These are phyloP conservation scores for Pseudolaguvia tuberculata DNA, from an alignment of 2,113 vertebrate genomes.

Conservation along the genomic window DNA sequence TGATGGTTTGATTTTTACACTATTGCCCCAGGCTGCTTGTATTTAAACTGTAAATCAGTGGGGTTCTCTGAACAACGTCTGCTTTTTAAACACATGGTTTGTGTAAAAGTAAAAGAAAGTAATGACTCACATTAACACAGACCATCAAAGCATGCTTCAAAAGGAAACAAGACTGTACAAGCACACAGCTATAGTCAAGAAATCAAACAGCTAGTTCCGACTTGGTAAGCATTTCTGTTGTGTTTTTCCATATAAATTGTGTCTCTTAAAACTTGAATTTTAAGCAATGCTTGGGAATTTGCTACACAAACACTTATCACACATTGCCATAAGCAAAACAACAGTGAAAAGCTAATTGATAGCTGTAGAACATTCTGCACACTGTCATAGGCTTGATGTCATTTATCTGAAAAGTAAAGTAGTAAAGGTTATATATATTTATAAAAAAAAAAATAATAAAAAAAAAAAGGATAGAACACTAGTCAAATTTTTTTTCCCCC, in stretches of 20 bases:
- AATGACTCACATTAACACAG: conserved; percentile 37
- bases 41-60: conserved; percentile 38
- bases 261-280: no score
- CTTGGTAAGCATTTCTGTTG: no score
- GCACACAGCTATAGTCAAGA: conserved; percentile 8
- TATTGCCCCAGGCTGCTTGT: conserved; percentile 26
- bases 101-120: conserved; percentile 41
- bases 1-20: conserved; percentile 14
- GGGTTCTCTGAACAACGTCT: conserved; percentile 19
- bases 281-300: not conserved
- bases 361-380: no score
- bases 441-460: no score
- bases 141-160: conserved; percentile 40
- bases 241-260: no score
- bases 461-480: not conserved
- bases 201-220: not conserved
- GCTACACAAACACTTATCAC: conserved; percentile 9
- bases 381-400: no score
- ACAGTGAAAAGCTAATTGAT: no score
- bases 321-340: not conserved
- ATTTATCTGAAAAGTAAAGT: no score
- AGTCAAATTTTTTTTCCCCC: not conserved
- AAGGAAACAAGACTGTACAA: conserved; percentile 17
- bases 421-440: not conserved
- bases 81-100: conserved; percentile 45